Evolutionary conservation across 1,140 invertebrate species (phyloP), one percentile per base, ranked within the genome.

Genomic region (Atta colombica): DNA sequence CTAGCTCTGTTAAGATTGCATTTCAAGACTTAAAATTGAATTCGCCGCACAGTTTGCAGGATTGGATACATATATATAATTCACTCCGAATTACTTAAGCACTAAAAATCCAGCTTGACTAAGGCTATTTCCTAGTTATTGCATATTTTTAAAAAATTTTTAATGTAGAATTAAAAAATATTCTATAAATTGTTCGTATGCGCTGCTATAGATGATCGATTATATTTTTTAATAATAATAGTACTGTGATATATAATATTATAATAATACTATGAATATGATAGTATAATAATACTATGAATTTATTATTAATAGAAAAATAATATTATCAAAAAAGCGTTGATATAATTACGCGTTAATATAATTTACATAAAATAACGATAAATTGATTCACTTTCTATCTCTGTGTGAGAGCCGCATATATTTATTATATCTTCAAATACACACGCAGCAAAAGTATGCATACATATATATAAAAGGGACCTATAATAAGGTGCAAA

Each of bases 401-500:
- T 39, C 18, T 21, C 6, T 35, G 18, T 25, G 55, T n/a, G 35
- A 14, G 35, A 51, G 55, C 14, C 31, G 16, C 31, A 49, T 21
- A 25, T 61, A 58, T 84, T 84, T 75, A 84, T 84, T 51, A 75
- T 51, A 63, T 51, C 28, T 18, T 45, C 55, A 45, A 72, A 71
- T 51, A 85, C 35, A 63, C 63, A 16, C 49, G 28, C 65, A 25
- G 81, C 65, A 74, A 77, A 87, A 78, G 66, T 63, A 84, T 35
- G 61, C 7, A n/a, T 81, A 55, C 5, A 35, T 35, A 5, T 31
- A 31, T 21, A 60, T 45, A 84, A 84, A 84, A 84, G 80, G 55
- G 80, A 84, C 80, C 80, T 84, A 84, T 84, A 84, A 84, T 84
- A 75, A 84, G 51, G 69, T 61, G 80, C 80, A 84, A 84, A 84